phyloP scores from a whole-genome alignment of 2,888 invertebrate species.

The Blera fallax region DNA sequence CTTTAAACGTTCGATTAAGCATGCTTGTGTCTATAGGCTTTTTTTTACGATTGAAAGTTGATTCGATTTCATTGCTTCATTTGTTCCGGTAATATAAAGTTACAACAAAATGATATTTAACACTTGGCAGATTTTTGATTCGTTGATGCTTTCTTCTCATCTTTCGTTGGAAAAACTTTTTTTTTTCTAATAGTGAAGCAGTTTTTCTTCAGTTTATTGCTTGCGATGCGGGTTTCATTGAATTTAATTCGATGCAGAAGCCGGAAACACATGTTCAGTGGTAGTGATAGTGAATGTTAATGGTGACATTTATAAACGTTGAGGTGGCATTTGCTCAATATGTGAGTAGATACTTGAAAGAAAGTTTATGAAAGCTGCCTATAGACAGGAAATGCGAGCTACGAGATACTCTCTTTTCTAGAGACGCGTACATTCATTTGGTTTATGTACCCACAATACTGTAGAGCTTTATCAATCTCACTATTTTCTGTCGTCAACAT shows the following conservation, averaged over 20 bases:
- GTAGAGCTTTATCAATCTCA: too few species aligned
- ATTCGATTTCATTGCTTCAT: constrained; percentile 42
- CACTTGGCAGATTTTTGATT: background rate
- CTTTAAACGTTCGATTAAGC: background rate
- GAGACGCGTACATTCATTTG: too few species aligned
- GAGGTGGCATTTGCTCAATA: background rate
- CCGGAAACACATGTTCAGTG: background rate
- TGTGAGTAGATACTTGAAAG: background rate
- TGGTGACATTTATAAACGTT: background rate
- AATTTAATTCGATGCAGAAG: background rate
- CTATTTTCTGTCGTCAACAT: too few species aligned
- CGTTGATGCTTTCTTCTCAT: constrained; percentile 3
- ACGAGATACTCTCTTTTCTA: too few species aligned
- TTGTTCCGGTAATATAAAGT: constrained; percentile 18
- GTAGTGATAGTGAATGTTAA: background rate
- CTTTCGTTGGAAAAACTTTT: background rate
- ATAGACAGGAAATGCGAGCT: too few species aligned
- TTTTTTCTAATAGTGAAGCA: background rate
- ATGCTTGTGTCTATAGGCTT: background rate
- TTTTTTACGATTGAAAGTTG: constrained; percentile 37
- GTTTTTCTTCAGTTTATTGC: background rate
- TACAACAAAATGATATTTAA: constrained; percentile 19
- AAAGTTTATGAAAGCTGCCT: background rate
- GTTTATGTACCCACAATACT: too few species aligned
- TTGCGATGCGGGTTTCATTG: background rate